Evolutionary conservation across 2,888 invertebrate genomes (phyloP), one percentile per base, ranked within the genome.

Genomic region (Lasioglossum leucozonium): DNA sequence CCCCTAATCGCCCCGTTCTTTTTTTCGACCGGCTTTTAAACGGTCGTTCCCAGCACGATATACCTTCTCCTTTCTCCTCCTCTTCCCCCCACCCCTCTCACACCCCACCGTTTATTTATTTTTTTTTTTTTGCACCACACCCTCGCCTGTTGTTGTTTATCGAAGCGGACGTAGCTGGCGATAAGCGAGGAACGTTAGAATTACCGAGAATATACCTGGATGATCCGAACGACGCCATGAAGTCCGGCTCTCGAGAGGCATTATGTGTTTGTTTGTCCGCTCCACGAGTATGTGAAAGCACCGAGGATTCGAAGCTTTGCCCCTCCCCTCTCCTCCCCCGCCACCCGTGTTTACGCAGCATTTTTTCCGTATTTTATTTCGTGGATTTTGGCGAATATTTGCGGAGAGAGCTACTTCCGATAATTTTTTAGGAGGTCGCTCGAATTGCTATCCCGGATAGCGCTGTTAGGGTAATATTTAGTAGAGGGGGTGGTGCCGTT

Each of bases 1-100:
- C 69, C 78, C 78, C 74, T 84, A 83, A 84, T 84, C 84, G 84
- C 55, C 37, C 42, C 72, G 72, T 34, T 69, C 69, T 69, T 69
- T 67, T n/a, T 67, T 73, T 72, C 65, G 0, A 16, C 47, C 47
- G 5, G 55, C 42, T 58, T 74, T 73, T 75, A 74, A 82, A 73
- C 81, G 65, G 30, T 81, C 58, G 34, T 75, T 65, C 75, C 72
- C 47, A 30, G n/a, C 44, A 34, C 62, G 1, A n/a, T 47, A 55
- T n/a, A 55, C 55, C 10, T 18, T 18, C 2, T 22, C 13, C n/a
- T 18, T 51, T 58, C 30, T 72, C 65, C 67, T 47, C 34, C 42
- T n/a, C 11, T 55, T n/a, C 11, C 11, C 11, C 0, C 11, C 22
- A 3, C 10, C 11, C 22, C 4, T 10, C n/a, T n/a, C n/a, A n/a